Base-by-base conservation (phyloP, 2,888 invertebrate species). In the Stenichneumon culpator region DNA sequence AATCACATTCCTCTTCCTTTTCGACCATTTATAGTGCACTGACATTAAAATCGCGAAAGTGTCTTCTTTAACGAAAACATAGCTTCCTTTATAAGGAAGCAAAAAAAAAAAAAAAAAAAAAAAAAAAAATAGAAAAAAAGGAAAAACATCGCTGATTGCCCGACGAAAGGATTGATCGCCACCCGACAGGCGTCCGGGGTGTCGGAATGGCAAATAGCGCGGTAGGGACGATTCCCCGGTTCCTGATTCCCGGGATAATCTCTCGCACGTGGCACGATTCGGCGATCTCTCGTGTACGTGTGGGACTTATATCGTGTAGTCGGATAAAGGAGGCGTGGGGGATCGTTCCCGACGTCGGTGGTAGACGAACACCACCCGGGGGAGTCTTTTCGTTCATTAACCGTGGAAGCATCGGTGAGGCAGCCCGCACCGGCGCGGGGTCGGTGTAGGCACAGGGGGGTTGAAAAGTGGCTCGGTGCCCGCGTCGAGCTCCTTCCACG, bases 361-460 rank as follows among this genome's bases (percentile, higher is more conserved):
- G 82, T 78, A 57, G 82, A 86, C 74, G 83, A 81, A 79, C 63
- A 36, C 72, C 69, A 68, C 85, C 86, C 84, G 32, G 7, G 89
- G 87, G 85, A 86, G 82, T 80, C 87, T 89, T 89, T 88, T 70
- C 88, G 88, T 90, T 89, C 88, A 89, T 90, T 90, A 90, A 86
- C 84, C 77, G 83, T 73, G 74, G 82, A 74, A 77, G 65, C 52
- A 69, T 65, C 44, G 39, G 81, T 44, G 68, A 52, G 68, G 57
- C 67, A 54, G 67, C 57, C 22, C n/a, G 60, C 32, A 63, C 22
- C 39, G 57, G 3, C 14, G 2, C 39, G 74, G 52, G 36, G 28
- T 44, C 47, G 22, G 63, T 4, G 52, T 54, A 57, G 74, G 60
- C 78, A 14, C 50, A 28, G 50, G 68, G 22, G 52, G 82, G 84